These are phyloP conservation scores for Telenomus remus DNA, from an alignment of 1,140 invertebrate genomes.

Conservation along the genomic window DNA sequence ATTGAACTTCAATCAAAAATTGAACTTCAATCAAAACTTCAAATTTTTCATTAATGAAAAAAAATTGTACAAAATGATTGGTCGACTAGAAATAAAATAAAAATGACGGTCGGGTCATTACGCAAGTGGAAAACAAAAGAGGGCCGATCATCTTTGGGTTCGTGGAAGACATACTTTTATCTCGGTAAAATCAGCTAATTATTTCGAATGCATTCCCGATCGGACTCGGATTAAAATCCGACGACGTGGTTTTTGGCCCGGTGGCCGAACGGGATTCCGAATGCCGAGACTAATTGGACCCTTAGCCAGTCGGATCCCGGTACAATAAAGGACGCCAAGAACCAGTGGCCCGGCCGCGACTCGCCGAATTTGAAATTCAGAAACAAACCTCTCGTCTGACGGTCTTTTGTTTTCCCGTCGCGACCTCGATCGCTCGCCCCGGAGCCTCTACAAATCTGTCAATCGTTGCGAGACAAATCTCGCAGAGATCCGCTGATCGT, in stretches of 20 bases:
- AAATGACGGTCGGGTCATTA: slow-evolving; percentile 58
- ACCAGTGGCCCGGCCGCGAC: slow-evolving; percentile 30
- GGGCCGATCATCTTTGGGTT: slow-evolving; percentile 61
- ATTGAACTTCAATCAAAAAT: no score
- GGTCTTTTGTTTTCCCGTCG: slow-evolving; percentile 67
- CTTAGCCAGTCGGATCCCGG: slow-evolving; percentile 64
- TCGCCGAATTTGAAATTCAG: slow-evolving; percentile 73
- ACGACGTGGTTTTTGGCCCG: slow-evolving; percentile 66
- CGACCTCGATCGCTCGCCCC: slow-evolving; percentile 7
- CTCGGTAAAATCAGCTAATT: slow-evolving; percentile 73
- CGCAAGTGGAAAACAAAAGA: slow-evolving; percentile 60
- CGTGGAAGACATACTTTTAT: slow-evolving; percentile 65
- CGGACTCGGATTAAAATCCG: slow-evolving; percentile 69
- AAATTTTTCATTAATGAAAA: no score
- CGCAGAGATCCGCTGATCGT: slow-evolving; percentile 47
- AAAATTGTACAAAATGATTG: no score
- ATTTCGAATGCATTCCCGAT: slow-evolving; percentile 74
- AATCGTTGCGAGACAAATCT: slow-evolving; percentile 73
- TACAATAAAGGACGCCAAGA: slow-evolving; percentile 59
- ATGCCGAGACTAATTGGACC: slow-evolving; percentile 75
- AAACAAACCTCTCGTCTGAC: slow-evolving; percentile 58
- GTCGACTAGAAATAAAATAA: background rate
- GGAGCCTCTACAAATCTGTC: slow-evolving; percentile 71
- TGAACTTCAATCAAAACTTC: no score
- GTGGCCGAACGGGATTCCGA: slow-evolving; percentile 67